Base-by-base conservation (phyloP, 2,888 invertebrate genomes). In the Aphodius granarius region DNA sequence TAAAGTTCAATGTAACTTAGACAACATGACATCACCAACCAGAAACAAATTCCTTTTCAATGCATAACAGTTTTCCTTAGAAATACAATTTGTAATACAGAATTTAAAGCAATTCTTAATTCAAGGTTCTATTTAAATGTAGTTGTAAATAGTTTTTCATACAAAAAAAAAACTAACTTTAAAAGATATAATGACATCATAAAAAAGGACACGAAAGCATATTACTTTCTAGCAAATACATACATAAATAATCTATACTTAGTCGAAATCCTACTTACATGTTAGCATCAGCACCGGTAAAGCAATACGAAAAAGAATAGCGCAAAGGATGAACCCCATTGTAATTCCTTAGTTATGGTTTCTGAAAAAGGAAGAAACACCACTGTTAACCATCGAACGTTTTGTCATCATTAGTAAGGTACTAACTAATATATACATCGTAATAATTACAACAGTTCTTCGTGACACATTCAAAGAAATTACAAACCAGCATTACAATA, bases 271-370 rank as follows among this genome's bases (percentile, higher is more conserved):
- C 21, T 79, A 88, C 91, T 91, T 84, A 91, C 91, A 89, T 84
- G 87, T 87, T 80, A 88, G 83, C 70, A 90, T 86, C 77, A 89
- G 84, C 76, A 87, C 82, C 75, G 90, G 90, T 80, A 90, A 86
- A 74, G 89, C 83, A 79, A 90, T 84, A 84, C 90, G 86, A 82
- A 89, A 84, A 65, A 90, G 85, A 80, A 87, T 84, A 72, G 88
- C 84, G 80, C 87, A 88, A 73, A 89, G 80, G 84, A 88, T 86
- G 80, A 87, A 89, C 76, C 86, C 87, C 64, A 86, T 86, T 89
- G 89, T 89, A 71, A 76, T 80, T 72, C 73, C 43, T 43, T 43
- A 43, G 43, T 9, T 43, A 43, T 43, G 43, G 43, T 43, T 43
- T 43, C 43, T 43, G 43, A 43, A 43, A 43, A 9, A 3, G 43